Evolutionary conservation across 2,888 invertebrate genomes (phyloP).

Genomic region (Netelia fuscicornis): DNA sequence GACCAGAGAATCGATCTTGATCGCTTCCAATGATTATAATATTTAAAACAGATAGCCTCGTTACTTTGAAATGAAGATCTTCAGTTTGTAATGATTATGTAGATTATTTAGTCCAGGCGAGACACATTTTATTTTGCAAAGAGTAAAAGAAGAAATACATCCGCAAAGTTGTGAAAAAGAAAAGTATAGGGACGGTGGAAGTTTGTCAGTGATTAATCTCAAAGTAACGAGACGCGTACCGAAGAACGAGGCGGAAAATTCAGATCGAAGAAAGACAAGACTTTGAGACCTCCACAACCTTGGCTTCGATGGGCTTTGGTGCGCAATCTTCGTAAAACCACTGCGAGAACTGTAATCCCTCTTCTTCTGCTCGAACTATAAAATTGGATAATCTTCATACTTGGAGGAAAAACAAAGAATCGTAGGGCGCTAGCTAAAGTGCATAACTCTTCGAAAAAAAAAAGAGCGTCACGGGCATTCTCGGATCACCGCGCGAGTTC

Average conservation of each 20-base stretch:
- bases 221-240: no score
- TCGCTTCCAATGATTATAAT: background rate
- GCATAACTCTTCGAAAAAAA: background rate
- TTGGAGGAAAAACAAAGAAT: background rate
- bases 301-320: constrained; percentile 10
- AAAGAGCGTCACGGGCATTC: background rate
- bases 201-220: no score
- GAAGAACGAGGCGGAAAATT: no score
- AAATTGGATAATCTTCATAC: background rate
- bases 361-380: background rate
- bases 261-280: background rate
- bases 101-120: no score
- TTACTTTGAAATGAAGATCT: no score
- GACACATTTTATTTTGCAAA: no score
- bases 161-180: no score
- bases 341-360: background rate
- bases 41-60: background rate
- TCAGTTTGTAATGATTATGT: no score
- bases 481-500: background rate
- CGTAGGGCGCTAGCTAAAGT: background rate
- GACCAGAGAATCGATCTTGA: background rate
- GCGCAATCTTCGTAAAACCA: background rate
- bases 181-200: no score
- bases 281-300: background rate
- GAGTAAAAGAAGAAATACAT: no score